Percentiles rank a stretch among this genome's conserved stretches.
phyloP scores from a whole-genome alignment of 1,140 invertebrate genomes.

The Alviniconcha marisindica region DNA sequence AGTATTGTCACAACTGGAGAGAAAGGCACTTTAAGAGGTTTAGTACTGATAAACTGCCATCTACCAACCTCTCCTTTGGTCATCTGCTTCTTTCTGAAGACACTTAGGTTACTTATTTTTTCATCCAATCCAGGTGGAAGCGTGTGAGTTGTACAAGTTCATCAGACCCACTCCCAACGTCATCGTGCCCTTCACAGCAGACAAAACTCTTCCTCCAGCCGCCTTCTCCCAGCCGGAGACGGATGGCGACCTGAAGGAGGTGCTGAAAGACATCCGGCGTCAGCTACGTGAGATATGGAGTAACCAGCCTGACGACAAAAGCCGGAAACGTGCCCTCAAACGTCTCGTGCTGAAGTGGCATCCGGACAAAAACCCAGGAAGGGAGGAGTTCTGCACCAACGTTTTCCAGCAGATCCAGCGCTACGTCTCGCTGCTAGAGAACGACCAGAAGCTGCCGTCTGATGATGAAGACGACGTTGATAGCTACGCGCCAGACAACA shows the following conservation, averaged over 20 bases:
- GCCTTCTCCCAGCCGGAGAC: background rate
- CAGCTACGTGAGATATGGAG: constrained; percentile 54
- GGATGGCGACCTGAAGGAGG: constrained; percentile 28
- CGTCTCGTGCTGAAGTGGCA: constrained; percentile 70
- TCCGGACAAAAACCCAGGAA: constrained; percentile 71
- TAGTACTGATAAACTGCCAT: too few relatives aligned
- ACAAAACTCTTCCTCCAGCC: background rate
- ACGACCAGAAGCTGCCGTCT: constrained; percentile 34
- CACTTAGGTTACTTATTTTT: too few relatives aligned
- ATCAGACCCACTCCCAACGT: constrained; percentile 28
- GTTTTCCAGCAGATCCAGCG: constrained; percentile 61
- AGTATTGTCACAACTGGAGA: too few relatives aligned
- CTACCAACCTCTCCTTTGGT: too few relatives aligned
- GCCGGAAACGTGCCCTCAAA: constrained; percentile 60
- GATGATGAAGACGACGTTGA: constrained; percentile 3
- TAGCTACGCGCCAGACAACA: too few relatives aligned
- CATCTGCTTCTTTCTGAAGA: too few relatives aligned
- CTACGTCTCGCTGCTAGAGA: constrained; percentile 49
- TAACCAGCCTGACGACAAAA: constrained; percentile 39
- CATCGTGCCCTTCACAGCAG: background rate
- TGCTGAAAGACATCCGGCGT: constrained; percentile 50
- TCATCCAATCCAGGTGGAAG: constrained; percentile 46
- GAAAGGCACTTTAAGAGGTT: too few relatives aligned
- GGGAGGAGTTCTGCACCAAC: constrained; percentile 59
- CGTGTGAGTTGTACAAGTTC: constrained; percentile 60